Evolutionary conservation across 2,797 vertebrate species (phyloP).

Genomic region (Sebastes kiyomatsui): DNA sequence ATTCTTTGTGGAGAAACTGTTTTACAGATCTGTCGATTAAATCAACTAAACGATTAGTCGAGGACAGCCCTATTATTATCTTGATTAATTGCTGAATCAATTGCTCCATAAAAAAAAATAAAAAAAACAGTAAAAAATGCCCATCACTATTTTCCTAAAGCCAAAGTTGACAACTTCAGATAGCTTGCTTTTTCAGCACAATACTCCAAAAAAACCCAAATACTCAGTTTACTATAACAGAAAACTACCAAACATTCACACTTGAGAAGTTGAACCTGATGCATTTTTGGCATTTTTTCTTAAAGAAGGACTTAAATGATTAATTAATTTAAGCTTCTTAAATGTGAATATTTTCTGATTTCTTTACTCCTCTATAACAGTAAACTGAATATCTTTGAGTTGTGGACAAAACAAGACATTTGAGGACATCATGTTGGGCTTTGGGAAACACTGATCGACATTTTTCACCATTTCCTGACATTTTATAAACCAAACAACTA

Average conservation of each 20-base stretch:
- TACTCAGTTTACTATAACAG: not conserved
- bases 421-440: too few species aligned
- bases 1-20: too few species aligned
- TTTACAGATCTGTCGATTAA: too few species aligned
- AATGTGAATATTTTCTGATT: too few species aligned
- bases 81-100: not conserved
- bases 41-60: too few species aligned
- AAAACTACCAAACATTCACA: not conserved
- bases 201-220: not conserved
- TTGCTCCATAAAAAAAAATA: not conserved
- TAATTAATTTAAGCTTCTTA: not conserved
- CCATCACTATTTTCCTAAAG: not conserved
- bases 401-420: too few species aligned
- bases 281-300: not conserved
- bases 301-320: not conserved
- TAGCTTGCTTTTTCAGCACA: not conserved
- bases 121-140: not conserved
- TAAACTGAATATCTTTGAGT: too few species aligned
- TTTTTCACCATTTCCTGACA: too few species aligned
- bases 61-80: too few species aligned
- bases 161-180: not conserved
- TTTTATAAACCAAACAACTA: too few species aligned
- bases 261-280: not conserved
- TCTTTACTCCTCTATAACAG: too few species aligned
- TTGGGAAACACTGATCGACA: too few species aligned